These are phyloP conservation scores for Oncorhynchus mykiss DNA, from an alignment of 2,113 vertebrate genomes.

Conservation along the genomic window DNA sequence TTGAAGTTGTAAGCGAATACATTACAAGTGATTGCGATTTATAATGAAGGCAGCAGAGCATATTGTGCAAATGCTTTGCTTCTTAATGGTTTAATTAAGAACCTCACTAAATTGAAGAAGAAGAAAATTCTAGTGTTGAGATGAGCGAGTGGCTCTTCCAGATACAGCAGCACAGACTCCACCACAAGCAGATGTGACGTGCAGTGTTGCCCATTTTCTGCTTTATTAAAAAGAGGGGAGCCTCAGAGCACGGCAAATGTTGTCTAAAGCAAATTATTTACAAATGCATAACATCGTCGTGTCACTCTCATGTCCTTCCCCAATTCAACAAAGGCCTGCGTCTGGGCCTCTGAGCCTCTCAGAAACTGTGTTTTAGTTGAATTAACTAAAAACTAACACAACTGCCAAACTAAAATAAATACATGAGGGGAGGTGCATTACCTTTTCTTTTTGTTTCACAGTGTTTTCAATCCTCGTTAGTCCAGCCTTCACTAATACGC, in stretches of 20 bases:
- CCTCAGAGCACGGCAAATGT: constrained; percentile 54
- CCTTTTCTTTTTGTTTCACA: background rate
- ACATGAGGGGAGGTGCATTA: background rate
- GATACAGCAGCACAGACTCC: constrained; percentile 36
- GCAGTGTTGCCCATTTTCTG: constrained; percentile 53
- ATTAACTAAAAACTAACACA: background rate
- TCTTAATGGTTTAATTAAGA: constrained; percentile 77
- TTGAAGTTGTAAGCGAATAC: constrained; percentile 59
- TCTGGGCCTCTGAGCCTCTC: constrained; percentile 29
- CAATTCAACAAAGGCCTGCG: constrained; percentile 14
- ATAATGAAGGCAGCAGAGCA: constrained; percentile 68
- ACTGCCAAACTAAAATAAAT: background rate
- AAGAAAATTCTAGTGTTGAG: constrained; percentile 58
- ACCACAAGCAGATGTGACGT: constrained; percentile 66
- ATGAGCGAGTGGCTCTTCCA: constrained; percentile 51
- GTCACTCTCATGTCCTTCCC: constrained; percentile 34
- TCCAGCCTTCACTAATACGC: background rate
- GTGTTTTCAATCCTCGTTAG: no score
- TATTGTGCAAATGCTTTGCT: constrained; percentile 66
- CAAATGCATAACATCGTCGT: constrained; percentile 26
- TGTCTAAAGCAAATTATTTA: constrained; percentile 59
- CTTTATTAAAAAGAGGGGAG: constrained; percentile 56
- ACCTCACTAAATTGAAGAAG: constrained; percentile 66
- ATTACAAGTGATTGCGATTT: constrained; percentile 63
- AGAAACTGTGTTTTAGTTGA: background rate